These are phyloP conservation scores for Phaetusa simplex DNA, from an alignment of 2,113 vertebrate species.

Conservation along the genomic window DNA sequence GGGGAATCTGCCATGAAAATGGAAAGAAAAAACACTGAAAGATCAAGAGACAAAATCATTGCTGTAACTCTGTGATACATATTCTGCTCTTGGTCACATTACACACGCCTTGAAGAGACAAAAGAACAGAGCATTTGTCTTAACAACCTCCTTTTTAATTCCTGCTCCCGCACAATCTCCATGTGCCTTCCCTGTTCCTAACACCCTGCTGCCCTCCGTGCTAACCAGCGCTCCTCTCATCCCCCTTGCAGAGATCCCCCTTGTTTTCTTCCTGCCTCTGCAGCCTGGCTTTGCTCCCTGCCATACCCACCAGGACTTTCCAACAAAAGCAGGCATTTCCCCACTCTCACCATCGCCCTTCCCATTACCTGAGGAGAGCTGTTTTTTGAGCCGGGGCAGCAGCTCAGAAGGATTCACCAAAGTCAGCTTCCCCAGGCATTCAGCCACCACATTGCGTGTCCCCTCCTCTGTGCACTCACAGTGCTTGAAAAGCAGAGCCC, in stretches of 20 bases:
- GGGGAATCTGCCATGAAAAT: slow-evolving; percentile 76
- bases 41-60: background rate
- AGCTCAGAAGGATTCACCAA: slow-evolving; percentile 83
- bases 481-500: slow-evolving; percentile 87
- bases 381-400: slow-evolving; percentile 85
- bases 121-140: background rate
- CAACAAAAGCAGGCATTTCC: background rate
- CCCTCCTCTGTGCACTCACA: slow-evolving; percentile 89
- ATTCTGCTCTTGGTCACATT: background rate
- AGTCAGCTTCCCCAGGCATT: slow-evolving; percentile 89
- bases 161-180: background rate
- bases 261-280: background rate
- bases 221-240: background rate
- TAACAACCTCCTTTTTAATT: background rate
- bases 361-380: slow-evolving; percentile 82
- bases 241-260: background rate
- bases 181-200: background rate
- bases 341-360: rapidly evolving
- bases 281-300: background rate
- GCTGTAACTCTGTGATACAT: background rate
- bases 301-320: background rate
- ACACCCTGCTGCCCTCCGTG: background rate
- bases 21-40: background rate
- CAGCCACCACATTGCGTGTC: slow-evolving; percentile 88
- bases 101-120: rapidly evolving